A percentile compares a stretch with the other conserved stretches of the same genome.
These are phyloP conservation scores for Tragelaphus buxtoni DNA, from an alignment of 2,113 vertebrate species.

Conservation along the genomic window DNA sequence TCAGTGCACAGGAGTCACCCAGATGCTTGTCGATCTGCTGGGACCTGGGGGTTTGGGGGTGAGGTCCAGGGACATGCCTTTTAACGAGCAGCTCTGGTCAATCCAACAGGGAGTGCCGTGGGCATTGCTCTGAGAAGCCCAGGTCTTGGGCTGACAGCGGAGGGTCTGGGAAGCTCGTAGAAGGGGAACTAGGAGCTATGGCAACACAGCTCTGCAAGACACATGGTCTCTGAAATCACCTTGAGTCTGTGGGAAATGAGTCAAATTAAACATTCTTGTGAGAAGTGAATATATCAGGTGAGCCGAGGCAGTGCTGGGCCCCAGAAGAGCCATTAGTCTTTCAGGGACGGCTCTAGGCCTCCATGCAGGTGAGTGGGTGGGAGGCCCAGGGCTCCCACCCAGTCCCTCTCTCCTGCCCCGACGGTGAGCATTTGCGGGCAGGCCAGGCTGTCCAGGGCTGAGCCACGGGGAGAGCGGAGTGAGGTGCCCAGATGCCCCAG, in stretches of 20 bases:
- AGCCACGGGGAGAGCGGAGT: background rate
- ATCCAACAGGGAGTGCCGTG: background rate
- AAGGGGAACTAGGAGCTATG: background rate
- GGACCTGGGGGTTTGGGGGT: background rate
- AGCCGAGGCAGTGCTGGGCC: accelerated
- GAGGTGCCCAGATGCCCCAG: background rate
- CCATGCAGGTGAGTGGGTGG: background rate
- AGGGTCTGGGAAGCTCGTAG: background rate
- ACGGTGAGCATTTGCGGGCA: accelerated
- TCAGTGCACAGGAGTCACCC: accelerated
- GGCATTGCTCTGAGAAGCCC: background rate
- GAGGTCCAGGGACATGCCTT: background rate
- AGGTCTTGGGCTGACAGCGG: background rate
- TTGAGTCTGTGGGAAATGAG: background rate
- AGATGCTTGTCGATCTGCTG: accelerated
- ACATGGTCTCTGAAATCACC: background rate
- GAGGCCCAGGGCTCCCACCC: background rate
- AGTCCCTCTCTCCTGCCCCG: background rate
- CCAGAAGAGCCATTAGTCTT: background rate
- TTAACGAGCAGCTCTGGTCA: background rate
- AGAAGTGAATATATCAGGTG: background rate
- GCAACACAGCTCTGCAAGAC: background rate
- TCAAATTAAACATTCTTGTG: background rate
- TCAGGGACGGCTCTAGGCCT: background rate
- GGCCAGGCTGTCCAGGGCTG: background rate